Percentiles rank a stretch among this genome's conserved stretches.
phyloP scores from a whole-genome alignment of 2,888 invertebrate species.

The Netelia inedita region DNA sequence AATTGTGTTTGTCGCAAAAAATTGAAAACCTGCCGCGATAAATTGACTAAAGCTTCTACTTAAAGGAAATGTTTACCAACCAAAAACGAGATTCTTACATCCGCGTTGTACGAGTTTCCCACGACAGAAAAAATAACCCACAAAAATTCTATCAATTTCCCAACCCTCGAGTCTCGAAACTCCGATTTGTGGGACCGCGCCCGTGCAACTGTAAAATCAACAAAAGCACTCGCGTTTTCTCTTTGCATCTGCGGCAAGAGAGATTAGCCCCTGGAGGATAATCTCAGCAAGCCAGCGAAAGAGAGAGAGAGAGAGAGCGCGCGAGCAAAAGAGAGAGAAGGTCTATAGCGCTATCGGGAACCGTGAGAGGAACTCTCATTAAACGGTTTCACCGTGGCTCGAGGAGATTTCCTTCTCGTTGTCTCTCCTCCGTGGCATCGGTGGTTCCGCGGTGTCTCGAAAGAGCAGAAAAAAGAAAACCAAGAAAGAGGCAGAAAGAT shows the following conservation, averaged over 20 bases:
- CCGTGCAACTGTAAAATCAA: not conserved
- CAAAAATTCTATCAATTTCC: too few species aligned
- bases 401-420: constrained; percentile 45
- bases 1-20: too few species aligned
- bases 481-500: not conserved
- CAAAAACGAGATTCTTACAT: too few species aligned
- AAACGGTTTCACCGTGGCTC: constrained; percentile 43
- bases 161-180: too few species aligned
- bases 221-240: not conserved
- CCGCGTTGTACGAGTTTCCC: too few species aligned
- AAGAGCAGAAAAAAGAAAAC: not conserved
- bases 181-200: not conserved
- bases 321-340: constrained; percentile 4
- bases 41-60: too few species aligned
- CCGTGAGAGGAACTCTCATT: constrained; percentile 46
- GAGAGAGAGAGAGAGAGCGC: constrained; percentile 3
- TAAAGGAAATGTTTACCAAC: too few species aligned
- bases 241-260: not conserved
- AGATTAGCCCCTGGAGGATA: not conserved
- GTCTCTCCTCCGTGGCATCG: constrained; percentile 45
- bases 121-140: too few species aligned
- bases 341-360: constrained; percentile 32
- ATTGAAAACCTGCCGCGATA: too few species aligned
- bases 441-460: constrained; percentile 11
- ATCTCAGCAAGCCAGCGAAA: not conserved